Percentiles rank a stretch among this genome's conserved stretches.
Conservation (phyloP, 2,888 invertebrate species). For the Poecilobothrus nobilitatus region DNA sequence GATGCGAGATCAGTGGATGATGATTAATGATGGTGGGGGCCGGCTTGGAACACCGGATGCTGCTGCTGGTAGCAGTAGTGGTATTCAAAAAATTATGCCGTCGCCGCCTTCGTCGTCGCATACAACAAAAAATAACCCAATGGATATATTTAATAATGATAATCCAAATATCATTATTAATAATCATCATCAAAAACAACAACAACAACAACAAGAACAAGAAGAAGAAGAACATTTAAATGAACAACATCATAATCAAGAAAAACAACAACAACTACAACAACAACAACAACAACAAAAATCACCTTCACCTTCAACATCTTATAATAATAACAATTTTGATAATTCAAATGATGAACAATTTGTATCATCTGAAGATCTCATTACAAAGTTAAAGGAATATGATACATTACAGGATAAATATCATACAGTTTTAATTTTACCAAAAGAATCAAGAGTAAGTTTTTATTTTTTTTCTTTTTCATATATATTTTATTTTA, state of each 20-base stretch:
- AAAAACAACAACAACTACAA: slow-evolving; percentile 25
- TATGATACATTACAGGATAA: slow-evolving; percentile 60
- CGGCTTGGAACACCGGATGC: slow-evolving; percentile 57
- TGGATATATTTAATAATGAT: not conserved
- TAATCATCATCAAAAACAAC: slow-evolving; percentile 24
- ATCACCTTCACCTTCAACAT: slow-evolving; percentile 21
- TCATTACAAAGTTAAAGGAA: slow-evolving; percentile 56
- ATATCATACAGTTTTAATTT: slow-evolving; percentile 59
- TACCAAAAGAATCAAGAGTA: slow-evolving; percentile 58
- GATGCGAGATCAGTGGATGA: slow-evolving; percentile 42
- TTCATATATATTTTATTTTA: slow-evolving; percentile 11
- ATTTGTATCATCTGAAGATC: slow-evolving; percentile 38
- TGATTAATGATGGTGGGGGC: slow-evolving; percentile 50
- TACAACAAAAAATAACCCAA: slow-evolving; percentile 21
- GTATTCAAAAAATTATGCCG: not conserved
- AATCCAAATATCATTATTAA: slow-evolving; percentile 19
- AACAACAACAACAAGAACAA: slow-evolving; percentile 13
- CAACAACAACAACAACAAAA: slow-evolving; percentile 15
- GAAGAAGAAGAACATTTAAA: slow-evolving; percentile 22
- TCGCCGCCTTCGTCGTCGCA: slow-evolving; percentile 3
- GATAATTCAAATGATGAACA: slow-evolving; percentile 33
- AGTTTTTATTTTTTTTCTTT: slow-evolving; percentile 24
- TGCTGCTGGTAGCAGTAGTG: slow-evolving; percentile 41
- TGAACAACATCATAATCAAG: slow-evolving; percentile 32
- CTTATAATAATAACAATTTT: slow-evolving; percentile 19